A percentile compares a stretch with the other conserved stretches of the same genome.
Evolutionary conservation across 1,140 invertebrate genomes (phyloP).

Genomic region (Lanistes nyassanus): DNA sequence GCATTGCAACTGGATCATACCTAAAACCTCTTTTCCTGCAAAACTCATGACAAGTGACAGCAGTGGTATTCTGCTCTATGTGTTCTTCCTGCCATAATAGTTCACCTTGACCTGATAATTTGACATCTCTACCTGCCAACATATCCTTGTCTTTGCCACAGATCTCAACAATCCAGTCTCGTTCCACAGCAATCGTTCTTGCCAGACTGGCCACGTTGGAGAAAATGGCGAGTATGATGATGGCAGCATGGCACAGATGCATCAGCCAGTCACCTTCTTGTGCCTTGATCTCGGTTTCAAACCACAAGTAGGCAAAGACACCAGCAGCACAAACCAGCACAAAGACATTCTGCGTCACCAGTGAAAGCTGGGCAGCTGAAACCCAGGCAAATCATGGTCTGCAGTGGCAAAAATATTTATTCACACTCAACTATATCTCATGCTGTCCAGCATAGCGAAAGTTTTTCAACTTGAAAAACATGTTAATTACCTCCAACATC

Average conservation of each 20-base stretch:
- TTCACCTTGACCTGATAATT: too few relatives aligned
- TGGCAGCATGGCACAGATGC: slow-evolving; percentile 35
- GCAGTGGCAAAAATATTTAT: too few relatives aligned
- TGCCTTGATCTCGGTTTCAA: slow-evolving; percentile 27
- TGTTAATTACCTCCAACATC: background rate
- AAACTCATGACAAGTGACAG: too few relatives aligned
- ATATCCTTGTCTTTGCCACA: slow-evolving; percentile 53
- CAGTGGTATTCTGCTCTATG: too few relatives aligned
- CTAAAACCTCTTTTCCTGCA: too few relatives aligned
- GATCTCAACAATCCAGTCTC: slow-evolving; percentile 71
- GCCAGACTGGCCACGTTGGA: slow-evolving; percentile 64
- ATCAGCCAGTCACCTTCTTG: slow-evolving; percentile 24
- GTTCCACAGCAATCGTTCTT: slow-evolving; percentile 68
- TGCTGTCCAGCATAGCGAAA: background rate
- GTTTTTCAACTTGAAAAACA: background rate
- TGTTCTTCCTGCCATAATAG: too few relatives aligned
- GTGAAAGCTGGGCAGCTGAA: slow-evolving; percentile 48
- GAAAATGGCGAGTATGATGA: slow-evolving; percentile 57
- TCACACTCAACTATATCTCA: too few relatives aligned
- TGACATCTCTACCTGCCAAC: slow-evolving; percentile 51
- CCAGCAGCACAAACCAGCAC: slow-evolving; percentile 46
- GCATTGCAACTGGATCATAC: too few relatives aligned
- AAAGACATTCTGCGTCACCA: slow-evolving; percentile 50
- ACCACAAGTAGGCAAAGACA: slow-evolving; percentile 41
- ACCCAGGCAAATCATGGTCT: slow-evolving; percentile 25